Percentiles rank a stretch among this genome's conserved stretches.
Conservation (phyloP, 2,113 vertebrate species). For the Oryzias javanicus region DNA sequence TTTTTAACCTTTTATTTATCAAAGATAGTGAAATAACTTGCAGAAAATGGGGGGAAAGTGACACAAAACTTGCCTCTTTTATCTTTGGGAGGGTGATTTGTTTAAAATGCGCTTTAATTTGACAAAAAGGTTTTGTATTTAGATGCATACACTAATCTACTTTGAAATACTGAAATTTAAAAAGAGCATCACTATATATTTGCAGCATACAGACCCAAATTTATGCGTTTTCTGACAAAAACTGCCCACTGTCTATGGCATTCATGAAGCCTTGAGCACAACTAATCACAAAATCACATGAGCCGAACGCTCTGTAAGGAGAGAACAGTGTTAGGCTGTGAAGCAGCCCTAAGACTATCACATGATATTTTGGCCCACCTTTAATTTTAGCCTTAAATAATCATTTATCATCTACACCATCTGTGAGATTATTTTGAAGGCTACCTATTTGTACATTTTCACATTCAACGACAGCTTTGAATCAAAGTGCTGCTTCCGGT, state of each 20-base stretch:
- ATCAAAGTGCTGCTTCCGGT: too few species aligned
- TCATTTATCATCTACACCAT: not conserved
- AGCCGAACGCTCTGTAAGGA: not conserved
- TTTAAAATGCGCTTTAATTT: too few species aligned
- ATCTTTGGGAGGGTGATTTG: too few species aligned
- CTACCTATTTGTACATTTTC: not conserved
- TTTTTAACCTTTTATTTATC: not conserved
- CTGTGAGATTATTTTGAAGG: not conserved
- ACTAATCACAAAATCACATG: not conserved
- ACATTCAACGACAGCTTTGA: too few species aligned
- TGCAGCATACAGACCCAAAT: not conserved
- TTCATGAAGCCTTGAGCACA: not conserved
- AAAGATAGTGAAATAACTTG: not conserved
- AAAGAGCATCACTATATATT: too few species aligned
- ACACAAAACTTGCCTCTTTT: not conserved
- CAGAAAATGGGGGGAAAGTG: constrained; percentile 11
- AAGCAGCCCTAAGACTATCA: not conserved
- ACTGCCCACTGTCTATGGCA: not conserved
- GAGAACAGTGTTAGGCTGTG: not conserved
- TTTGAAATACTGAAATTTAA: too few species aligned
- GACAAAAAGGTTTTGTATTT: too few species aligned
- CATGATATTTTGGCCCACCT: not conserved
- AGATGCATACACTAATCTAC: too few species aligned
- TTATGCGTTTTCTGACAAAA: not conserved
- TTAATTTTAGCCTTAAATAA: not conserved